Evolutionary conservation across 2,797 vertebrate genomes (phyloP), one percentile per base, ranked within the genome.

Genomic region (Hippopotamyrus pictus): DNA sequence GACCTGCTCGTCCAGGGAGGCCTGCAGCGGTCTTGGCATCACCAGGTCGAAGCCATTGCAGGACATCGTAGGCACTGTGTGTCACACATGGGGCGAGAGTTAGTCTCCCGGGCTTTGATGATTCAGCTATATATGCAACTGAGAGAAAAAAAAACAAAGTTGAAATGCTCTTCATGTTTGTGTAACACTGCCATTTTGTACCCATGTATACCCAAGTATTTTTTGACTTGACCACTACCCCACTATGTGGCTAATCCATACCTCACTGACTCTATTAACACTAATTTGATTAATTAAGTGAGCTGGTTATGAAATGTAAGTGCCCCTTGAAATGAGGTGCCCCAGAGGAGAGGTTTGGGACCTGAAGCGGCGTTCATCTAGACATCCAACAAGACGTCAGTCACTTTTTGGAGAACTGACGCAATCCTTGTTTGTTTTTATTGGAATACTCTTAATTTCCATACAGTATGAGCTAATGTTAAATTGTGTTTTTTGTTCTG

Each of bases 1-100:
- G 92, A 97, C 96, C 93, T 97, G 96, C 92, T 99, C 97, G 91
- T 98, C 96, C 25, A 96, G 92, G 82, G 97, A 95, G 33, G 97
- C 95, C 94, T 96, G 96, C 92, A 98, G 96, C 54, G 95, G 94
- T 92, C 95, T 94, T 5, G 96, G 92, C 92, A 97, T 94, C 88
- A 96, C 93, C 90, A 97, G 89, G 82, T 97, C 97, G 90, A 97
- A 96, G 76, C 96, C 96, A 79, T 97, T 97, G 93, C 96, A 97
- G 91, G 97, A 96, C 69, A 95, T 94, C 76, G 95, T 95, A 96
- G 97, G 96, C 94, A 97, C 98, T 99, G 92, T 2, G 90, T 90
- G 90, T 93, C 82, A 94, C 5, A 51, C 53, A 86, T 48, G 17
- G 53, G 5, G 9, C 33, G 5, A 51, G 51, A 8, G 57, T 44